phyloP scores from a whole-genome alignment of 2,797 vertebrate species.

The Microchirus variegatus region DNA sequence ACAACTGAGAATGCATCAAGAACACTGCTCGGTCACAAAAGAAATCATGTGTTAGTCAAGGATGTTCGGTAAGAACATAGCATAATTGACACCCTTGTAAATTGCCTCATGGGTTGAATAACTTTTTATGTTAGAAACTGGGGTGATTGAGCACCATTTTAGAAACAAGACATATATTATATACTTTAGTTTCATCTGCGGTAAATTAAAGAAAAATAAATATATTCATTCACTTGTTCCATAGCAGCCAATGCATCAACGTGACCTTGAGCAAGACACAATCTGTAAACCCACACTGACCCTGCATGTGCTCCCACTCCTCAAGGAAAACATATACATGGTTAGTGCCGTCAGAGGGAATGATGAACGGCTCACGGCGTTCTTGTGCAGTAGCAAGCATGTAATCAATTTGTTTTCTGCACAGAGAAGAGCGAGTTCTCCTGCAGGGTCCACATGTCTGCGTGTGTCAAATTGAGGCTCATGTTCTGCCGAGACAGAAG shows the following conservation, averaged over 20 bases:
- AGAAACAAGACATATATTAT: slow-evolving; percentile 28
- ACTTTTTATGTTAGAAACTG: too few species aligned
- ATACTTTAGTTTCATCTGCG: slow-evolving; percentile 22
- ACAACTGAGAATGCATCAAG: too few species aligned
- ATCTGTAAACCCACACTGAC: slow-evolving; percentile 4
- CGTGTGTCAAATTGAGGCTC: slow-evolving; percentile 13
- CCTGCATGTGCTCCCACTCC: not conserved
- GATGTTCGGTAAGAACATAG: not conserved
- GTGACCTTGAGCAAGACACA: too few species aligned
- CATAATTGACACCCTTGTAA: not conserved
- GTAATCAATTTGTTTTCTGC: slow-evolving; percentile 33
- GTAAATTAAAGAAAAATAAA: slow-evolving; percentile 3
- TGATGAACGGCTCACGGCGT: slow-evolving; percentile 32
- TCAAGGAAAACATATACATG: slow-evolving; percentile 1
- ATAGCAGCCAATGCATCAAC: too few species aligned
- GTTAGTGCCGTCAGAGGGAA: slow-evolving; percentile 10
- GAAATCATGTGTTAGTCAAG: not conserved
- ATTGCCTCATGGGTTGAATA: too few species aligned
- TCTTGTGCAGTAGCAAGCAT: slow-evolving; percentile 14
- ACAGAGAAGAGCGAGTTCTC: slow-evolving; percentile 7
- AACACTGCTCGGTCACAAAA: too few species aligned
- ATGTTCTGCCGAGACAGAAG: slow-evolving; percentile 29
- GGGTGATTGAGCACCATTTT: too few species aligned
- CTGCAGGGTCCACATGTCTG: slow-evolving; percentile 11
- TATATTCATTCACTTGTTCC: too few species aligned